Percentiles rank a stretch among this genome's conserved stretches.
These are phyloP conservation scores for Manduca sexta DNA, from an alignment of 1,140 invertebrate genomes.

Conservation along the genomic window DNA sequence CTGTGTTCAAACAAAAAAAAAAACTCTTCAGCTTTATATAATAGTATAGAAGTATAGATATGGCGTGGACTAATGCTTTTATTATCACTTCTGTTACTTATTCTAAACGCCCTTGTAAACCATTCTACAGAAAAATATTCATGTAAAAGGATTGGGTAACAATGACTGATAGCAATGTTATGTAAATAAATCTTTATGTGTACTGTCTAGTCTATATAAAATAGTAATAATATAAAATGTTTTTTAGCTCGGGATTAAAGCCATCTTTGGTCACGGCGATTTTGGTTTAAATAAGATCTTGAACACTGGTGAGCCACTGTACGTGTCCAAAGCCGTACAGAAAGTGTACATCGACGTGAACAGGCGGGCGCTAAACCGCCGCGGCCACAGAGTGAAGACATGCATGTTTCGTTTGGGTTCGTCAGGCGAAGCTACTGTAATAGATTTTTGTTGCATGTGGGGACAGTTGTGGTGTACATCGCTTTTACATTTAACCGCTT, in stretches of 20 bases:
- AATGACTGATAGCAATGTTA: no score
- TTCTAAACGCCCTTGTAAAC: not conserved
- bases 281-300: constrained; percentile 50
- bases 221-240: not conserved
- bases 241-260: constrained; percentile 43
- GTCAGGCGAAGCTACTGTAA: not conserved
- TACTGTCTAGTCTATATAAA: not conserved
- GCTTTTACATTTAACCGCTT: not conserved
- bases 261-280: constrained; percentile 35
- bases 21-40: no score
- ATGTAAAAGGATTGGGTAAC: no score
- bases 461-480: not conserved
- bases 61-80: not conserved
- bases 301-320: constrained; percentile 31
- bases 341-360: constrained; percentile 61
- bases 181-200: not conserved
- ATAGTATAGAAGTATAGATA: no score
- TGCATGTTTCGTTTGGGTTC: no score
- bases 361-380: constrained; percentile 55
- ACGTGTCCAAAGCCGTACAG: constrained; percentile 54
- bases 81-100: constrained; percentile 1
- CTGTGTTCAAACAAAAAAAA: no score
- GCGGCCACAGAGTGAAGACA: constrained; percentile 54
- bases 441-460: not conserved
- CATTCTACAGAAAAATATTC: no score